Percentiles rank a stretch among this genome's conserved stretches.
Conservation (phyloP, 2,888 invertebrate species). For the Mactromeris polynyma region DNA sequence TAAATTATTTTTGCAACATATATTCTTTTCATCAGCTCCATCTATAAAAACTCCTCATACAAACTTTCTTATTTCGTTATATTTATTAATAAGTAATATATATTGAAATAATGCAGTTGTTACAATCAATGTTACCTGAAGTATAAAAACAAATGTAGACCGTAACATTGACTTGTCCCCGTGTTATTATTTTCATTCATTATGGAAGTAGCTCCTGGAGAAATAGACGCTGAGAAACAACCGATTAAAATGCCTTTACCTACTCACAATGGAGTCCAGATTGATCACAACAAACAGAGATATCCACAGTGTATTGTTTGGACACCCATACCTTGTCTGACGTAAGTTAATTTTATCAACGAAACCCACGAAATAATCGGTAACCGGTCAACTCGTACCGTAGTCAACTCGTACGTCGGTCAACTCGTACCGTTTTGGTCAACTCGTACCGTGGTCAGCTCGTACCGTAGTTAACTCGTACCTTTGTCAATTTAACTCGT, state of each 20-base stretch:
- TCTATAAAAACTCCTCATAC: background rate
- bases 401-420: too few species aligned
- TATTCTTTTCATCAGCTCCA: background rate
- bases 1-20: background rate
- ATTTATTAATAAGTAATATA: background rate
- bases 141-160: background rate
- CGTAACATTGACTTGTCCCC: background rate
- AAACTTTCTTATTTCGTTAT: background rate
- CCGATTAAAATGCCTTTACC: conserved; percentile 69
- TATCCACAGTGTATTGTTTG: conserved; percentile 98
- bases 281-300: conserved; percentile 88
- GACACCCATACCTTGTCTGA: conserved; percentile 97
- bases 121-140: background rate
- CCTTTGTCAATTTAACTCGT: too few species aligned
- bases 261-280: conserved; percentile 66
- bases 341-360: conserved; percentile 90
- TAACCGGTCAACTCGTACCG: too few species aligned
- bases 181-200: background rate
- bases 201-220: conserved; percentile 59
- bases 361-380: too few species aligned
- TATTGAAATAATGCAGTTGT: background rate
- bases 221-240: conserved; percentile 51
- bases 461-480: too few species aligned
- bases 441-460: too few species aligned
- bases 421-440: too few species aligned